These are phyloP conservation scores for Drosophila barbarae DNA, from an alignment of 2,888 invertebrate species.

Conservation along the genomic window DNA sequence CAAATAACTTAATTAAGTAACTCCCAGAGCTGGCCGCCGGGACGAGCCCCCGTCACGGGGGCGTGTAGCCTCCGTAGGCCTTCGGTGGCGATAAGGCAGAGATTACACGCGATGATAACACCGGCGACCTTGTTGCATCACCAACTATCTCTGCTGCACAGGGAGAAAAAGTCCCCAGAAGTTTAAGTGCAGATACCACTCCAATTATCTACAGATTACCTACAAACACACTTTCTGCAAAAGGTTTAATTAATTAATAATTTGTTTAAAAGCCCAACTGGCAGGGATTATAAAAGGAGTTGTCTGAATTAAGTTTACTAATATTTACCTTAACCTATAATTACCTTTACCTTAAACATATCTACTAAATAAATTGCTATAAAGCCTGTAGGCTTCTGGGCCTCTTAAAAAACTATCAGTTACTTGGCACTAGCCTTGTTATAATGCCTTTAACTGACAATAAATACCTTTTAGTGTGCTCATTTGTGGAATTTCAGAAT, in stretches of 20 bases:
- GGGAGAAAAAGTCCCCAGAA: not conserved
- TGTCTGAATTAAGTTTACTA: not conserved
- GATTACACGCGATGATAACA: constrained; percentile 19
- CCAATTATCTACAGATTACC: no score
- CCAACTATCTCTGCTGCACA: constrained; percentile 20
- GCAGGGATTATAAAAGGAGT: no score
- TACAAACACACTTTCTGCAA: no score
- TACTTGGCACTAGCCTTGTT: not conserved
- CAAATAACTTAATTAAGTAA: constrained; percentile 60
- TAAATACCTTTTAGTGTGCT: constrained; percentile 5
- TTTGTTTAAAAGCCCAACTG: no score
- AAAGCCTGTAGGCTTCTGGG: no score
- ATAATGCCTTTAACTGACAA: not conserved
- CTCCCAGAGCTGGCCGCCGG: not conserved
- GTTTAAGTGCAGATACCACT: not conserved
- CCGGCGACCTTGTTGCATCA: constrained; percentile 42
- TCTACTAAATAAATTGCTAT: no score
- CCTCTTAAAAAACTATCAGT: not conserved
- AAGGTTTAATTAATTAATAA: no score
- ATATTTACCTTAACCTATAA: no score
- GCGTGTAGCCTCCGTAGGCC: constrained; percentile 18
- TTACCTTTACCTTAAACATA: no score
- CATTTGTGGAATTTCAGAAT: not conserved
- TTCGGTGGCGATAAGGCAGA: constrained; percentile 8
- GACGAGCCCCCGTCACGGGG: constrained; percentile 34